Percentiles rank a stretch among this genome's conserved stretches.
phyloP scores from a whole-genome alignment of 2,113 vertebrate species.

The Ciconia boyciana region DNA sequence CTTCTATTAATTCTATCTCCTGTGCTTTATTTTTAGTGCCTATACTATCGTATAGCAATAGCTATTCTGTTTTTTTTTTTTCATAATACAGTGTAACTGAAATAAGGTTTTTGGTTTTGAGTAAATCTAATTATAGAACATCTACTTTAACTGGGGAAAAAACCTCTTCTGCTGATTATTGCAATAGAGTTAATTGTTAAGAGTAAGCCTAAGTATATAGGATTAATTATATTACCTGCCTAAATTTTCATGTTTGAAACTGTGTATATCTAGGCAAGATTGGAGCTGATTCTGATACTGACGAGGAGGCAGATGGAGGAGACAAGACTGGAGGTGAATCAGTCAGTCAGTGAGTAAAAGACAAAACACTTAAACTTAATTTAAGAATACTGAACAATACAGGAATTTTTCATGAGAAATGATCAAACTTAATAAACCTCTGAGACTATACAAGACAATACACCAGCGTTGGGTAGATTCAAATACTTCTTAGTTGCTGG shows the following conservation, averaged over 20 bases:
- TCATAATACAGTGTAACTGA: not conserved
- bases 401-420: not conserved
- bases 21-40: not conserved
- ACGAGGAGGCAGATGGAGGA: slow-evolving; percentile 73
- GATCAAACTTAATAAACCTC: not conserved
- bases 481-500: not conserved
- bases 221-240: not conserved
- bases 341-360: slow-evolving; percentile 83
- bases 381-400: not conserved
- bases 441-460: not conserved
- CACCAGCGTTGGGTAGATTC: not conserved
- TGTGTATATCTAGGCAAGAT: slow-evolving; percentile 75
- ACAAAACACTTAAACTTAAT: not conserved
- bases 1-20: not conserved
- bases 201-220: not conserved
- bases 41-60: not conserved
- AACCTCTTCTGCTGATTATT: not conserved
- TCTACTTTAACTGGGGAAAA: not conserved
- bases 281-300: slow-evolving; percentile 75
- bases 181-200: not conserved
- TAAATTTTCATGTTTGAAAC: slow-evolving; percentile 45
- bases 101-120: not conserved
- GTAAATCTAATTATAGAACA: not conserved
- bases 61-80: not conserved
- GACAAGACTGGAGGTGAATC: slow-evolving; percentile 69